Percentiles rank a stretch among this genome's conserved stretches.
Conservation (phyloP, 2,797 vertebrate genomes). For the Coreius guichenoti region DNA sequence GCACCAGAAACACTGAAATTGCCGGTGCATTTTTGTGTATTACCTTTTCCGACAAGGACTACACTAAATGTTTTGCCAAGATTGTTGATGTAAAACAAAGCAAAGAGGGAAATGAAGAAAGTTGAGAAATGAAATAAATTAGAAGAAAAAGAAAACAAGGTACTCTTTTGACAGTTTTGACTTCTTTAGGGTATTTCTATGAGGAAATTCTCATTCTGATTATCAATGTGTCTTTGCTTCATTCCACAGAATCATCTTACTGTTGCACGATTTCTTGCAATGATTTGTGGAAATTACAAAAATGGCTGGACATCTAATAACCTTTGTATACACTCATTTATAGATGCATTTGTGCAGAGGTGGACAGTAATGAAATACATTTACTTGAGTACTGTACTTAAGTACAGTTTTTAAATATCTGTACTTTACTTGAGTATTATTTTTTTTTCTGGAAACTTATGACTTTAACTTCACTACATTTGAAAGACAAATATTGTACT, state of each 20-base stretch:
- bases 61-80: slow-evolving; percentile 29
- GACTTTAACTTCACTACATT: too few species aligned
- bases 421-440: too few species aligned
- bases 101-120: not conserved
- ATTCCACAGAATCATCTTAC: not conserved
- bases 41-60: slow-evolving; percentile 19
- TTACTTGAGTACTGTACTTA: too few species aligned
- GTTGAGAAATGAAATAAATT: not conserved
- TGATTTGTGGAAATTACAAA: not conserved
- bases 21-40: slow-evolving; percentile 28
- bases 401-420: too few species aligned
- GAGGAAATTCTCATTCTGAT: not conserved
- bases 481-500: too few species aligned
- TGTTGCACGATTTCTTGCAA: not conserved
- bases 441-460: too few species aligned
- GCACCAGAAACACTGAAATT: not conserved
- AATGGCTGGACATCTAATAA: not conserved
- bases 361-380: too few species aligned
- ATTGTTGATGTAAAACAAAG: slow-evolving; percentile 6
- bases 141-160: not conserved
- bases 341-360: not conserved
- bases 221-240: not conserved
- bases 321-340: not conserved
- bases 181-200: not conserved
- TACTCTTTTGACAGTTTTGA: not conserved